phyloP scores from a whole-genome alignment of 2,888 invertebrate species.

The Brachyptera risi region DNA sequence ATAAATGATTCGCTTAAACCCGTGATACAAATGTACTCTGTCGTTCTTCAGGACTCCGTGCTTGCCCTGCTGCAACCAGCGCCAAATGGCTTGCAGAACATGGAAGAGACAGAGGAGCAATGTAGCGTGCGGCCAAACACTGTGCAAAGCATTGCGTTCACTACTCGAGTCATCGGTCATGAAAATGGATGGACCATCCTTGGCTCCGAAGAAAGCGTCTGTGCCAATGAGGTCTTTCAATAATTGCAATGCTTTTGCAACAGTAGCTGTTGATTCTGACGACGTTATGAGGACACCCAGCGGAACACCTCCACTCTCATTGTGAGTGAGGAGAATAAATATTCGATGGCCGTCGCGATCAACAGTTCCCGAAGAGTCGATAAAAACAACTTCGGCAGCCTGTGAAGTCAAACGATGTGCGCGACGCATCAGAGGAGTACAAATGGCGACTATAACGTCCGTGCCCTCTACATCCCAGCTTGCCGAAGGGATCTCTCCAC shows the following conservation, averaged over 20 bases:
- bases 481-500: too few relatives aligned
- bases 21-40: neutral
- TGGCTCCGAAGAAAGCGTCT: neutral
- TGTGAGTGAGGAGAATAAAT: slow-evolving; percentile 5
- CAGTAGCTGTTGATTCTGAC: neutral
- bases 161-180: too few relatives aligned
- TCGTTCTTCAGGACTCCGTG: neutral
- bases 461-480: too few relatives aligned
- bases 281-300: slow-evolving; percentile 10
- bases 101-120: slow-evolving; percentile 11
- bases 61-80: slow-evolving; percentile 3
- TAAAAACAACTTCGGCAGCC: too few relatives aligned
- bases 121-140: neutral
- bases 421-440: too few relatives aligned
- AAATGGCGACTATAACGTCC: too few relatives aligned
- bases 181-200: slow-evolving; percentile 1
- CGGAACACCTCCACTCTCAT: neutral
- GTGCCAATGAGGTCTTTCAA: neutral
- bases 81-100: slow-evolving; percentile 19
- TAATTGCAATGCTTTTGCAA: neutral
- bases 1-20: neutral
- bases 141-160: neutral
- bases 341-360: slow-evolving; percentile 10
- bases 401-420: too few relatives aligned
- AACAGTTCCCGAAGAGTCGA: slow-evolving; percentile 6